Percentiles rank a stretch among this genome's conserved stretches.
phyloP scores from a whole-genome alignment of 2,888 invertebrate species.

The Drosophila hawaiiensis region DNA sequence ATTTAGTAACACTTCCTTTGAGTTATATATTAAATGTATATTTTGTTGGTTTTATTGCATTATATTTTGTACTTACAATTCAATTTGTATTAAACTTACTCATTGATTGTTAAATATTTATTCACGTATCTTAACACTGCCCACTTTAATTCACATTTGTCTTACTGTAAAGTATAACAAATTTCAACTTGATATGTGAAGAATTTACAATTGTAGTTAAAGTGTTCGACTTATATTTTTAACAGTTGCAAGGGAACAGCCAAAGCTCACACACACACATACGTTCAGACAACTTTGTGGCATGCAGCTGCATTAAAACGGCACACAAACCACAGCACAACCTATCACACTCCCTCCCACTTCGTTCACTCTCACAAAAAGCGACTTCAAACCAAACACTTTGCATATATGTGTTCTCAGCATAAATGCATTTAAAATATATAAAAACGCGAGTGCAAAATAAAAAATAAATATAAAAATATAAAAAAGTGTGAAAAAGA shows the following conservation, averaged over 20 bases:
- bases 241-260: conserved; percentile 32
- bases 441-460: conserved; percentile 24
- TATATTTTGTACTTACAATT: background rate
- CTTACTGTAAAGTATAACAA: background rate
- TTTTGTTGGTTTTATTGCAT: background rate
- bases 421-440: conserved; percentile 57
- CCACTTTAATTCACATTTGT: background rate
- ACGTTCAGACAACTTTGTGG: conserved; percentile 38
- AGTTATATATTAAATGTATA: background rate
- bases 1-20: background rate
- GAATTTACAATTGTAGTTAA: conserved; percentile 33
- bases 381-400: conserved; percentile 71
- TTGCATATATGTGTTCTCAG: conserved; percentile 46
- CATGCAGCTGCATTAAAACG: conserved; percentile 52
- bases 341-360: background rate
- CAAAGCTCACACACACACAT: conserved; percentile 14
- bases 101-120: background rate
- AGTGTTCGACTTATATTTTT: conserved; percentile 45
- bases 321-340: background rate
- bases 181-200: background rate
- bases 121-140: background rate
- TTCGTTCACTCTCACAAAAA: conserved; percentile 33
- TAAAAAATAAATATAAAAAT: background rate
- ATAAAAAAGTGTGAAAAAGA: conserved; percentile 6
- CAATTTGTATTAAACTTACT: background rate